Percentiles rank a stretch among this genome's conserved stretches.
Evolutionary conservation across 2,113 vertebrate genomes (phyloP).

Genomic region (Oenanthe melanoleuca): DNA sequence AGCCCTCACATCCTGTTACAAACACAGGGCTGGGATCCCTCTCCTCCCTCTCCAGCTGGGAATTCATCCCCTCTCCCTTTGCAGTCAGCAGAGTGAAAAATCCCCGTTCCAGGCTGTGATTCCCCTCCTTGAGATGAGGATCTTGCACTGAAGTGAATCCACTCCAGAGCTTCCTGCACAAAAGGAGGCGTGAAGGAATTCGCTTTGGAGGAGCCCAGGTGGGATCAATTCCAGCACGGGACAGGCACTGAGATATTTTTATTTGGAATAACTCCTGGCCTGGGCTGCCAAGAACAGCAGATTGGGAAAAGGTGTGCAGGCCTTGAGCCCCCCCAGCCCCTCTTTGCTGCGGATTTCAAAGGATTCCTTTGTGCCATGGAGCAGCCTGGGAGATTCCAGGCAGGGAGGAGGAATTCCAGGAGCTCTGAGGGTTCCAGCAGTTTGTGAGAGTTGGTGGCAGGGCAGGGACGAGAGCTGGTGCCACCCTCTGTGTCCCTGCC

Average conservation of each 20-base stretch:
- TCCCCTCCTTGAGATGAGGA: not conserved
- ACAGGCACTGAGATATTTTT: not conserved
- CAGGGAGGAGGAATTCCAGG: not conserved
- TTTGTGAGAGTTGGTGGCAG: not conserved
- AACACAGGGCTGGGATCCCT: not conserved
- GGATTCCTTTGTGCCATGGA: not conserved
- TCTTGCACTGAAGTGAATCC: not conserved
- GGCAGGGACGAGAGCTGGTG: not conserved
- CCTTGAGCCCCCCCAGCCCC: not conserved
- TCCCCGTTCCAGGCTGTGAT: not conserved
- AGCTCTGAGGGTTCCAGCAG: no score
- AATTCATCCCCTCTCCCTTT: not conserved
- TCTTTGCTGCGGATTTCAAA: not conserved
- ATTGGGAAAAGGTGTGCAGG: not conserved
- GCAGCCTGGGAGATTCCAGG: not conserved
- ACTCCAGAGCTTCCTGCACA: conserved; percentile 24
- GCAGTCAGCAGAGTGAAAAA: not conserved
- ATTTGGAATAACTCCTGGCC: not conserved
- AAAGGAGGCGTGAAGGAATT: conserved; percentile 32
- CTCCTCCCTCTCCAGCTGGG: not conserved
- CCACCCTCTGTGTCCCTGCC: fast-evolving
- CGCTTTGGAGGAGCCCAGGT: not conserved
- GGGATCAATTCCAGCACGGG: not conserved
- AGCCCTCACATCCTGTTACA: not conserved
- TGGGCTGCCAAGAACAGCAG: conserved; percentile 27